Base-by-base conservation (phyloP, 2,888 invertebrate species). In the Orthosia cruda region DNA sequence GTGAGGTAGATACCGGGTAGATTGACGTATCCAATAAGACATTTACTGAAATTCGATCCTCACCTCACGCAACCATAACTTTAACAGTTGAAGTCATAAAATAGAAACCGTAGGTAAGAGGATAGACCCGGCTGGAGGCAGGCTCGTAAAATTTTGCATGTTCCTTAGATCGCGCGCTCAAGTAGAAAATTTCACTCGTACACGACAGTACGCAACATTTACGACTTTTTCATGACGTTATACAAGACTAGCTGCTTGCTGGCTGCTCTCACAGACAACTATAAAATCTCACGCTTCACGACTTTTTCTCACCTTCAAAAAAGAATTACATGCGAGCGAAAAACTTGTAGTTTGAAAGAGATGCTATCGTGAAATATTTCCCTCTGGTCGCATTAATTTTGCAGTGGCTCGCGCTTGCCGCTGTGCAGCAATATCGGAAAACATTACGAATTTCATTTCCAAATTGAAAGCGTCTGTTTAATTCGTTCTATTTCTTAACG, bases 161-260 rank as follows among this genome's bases (percentile, higher is more conserved):
- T 93, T 91, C 90, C 88, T 87, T 90, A 91, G 91, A 94, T 93
- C 91, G 93, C 89, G 89, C 87, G 91, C 91, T 94, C 92, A 88
- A 93, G 91, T 89, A 91, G 93, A 94, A 95, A 95, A 95, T 95
- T 94, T 93, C 91, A 91, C 91, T 92, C 90, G 92, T 91, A 93
- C 91, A 91, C 90, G 91, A 91, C 91, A 91, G 91, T 93, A 93
- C 92, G 93, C 93, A 92, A 92, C 94, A 92, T 96, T 96, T 95
- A 95, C 95, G 95, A 93, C 90, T 91, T 93, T 95, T 95, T 94
- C 93, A 95, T 92, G 93, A 92, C 93, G 90, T 92, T 91, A 88
- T 92, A 92, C 91, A 91, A 92, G 92, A 90, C 92, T 90, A 90
- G 88, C 87, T 92, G 89, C 90, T 90, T 89, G 88, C 87, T 92